These are phyloP conservation scores for Augiades crinisus DNA, from an alignment of 2,888 invertebrate genomes.

Conservation along the genomic window DNA sequence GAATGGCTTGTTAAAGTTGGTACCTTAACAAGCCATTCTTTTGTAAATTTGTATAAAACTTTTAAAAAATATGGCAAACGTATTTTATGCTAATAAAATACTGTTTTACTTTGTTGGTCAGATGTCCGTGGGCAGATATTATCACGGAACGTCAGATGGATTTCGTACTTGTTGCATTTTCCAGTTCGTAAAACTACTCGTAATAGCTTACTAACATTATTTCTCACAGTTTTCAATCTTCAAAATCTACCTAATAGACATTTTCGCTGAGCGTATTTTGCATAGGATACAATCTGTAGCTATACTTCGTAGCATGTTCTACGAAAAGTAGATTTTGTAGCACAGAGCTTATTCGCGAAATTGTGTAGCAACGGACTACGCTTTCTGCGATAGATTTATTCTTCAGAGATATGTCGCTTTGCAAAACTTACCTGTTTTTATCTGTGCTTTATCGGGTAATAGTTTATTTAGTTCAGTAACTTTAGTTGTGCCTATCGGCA, in stretches of 20 bases:
- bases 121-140: too few relatives aligned
- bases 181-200: too few relatives aligned
- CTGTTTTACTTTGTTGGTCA: too few relatives aligned
- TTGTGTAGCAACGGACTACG: constrained; percentile 8
- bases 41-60: too few relatives aligned
- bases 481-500: background rate
- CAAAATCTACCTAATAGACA: background rate
- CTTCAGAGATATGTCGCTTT: background rate
- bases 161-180: too few relatives aligned
- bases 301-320: constrained; percentile 8
- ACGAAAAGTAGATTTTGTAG: constrained; percentile 5
- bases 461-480: background rate
- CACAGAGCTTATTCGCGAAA: constrained; percentile 5
- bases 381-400: background rate
- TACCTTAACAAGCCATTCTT: too few relatives aligned
- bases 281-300: constrained; percentile 5
- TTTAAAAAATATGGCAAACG: too few relatives aligned
- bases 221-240: background rate
- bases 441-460: background rate
- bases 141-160: too few relatives aligned
- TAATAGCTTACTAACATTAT: too few relatives aligned
- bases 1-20: too few relatives aligned
- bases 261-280: background rate
- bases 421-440: background rate
- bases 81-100: too few relatives aligned